Conservation (phyloP, 2,888 invertebrate species). For the Schizotus pectinicornis region DNA sequence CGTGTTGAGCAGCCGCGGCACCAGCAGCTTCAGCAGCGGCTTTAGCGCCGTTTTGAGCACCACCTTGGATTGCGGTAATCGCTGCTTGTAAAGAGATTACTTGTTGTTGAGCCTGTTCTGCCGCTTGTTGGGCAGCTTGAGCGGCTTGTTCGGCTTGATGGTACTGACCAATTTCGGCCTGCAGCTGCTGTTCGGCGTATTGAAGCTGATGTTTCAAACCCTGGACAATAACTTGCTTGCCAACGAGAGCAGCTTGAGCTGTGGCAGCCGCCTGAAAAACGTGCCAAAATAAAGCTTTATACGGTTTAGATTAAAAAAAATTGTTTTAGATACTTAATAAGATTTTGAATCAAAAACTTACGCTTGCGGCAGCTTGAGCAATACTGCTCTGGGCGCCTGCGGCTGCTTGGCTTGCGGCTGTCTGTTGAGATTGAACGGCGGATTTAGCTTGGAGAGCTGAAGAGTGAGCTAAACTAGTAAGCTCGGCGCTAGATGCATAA, state of each 20-base stretch:
- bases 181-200: conserved; percentile 69
- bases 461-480: conserved; percentile 69
- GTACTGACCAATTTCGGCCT: conserved; percentile 71
- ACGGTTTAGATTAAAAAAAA: no score
- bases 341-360: conserved; percentile 27
- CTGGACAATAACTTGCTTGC: conserved; percentile 59
- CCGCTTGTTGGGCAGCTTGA: conserved; percentile 70
- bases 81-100: conserved; percentile 73
- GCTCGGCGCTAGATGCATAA: conserved; percentile 69
- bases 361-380: conserved; percentile 69
- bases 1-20: conserved; percentile 73
- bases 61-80: conserved; percentile 61
- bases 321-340: no score
- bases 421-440: conserved; percentile 70
- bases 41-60: conserved; percentile 72
- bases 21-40: conserved; percentile 72
- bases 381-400: conserved; percentile 75
- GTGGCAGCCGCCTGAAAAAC: conserved; percentile 40
- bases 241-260: conserved; percentile 68
- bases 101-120: conserved; percentile 71
- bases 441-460: conserved; percentile 76
- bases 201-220: conserved; percentile 71
- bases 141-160: conserved; percentile 74
- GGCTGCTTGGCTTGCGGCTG: conserved; percentile 76
- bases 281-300: no score